Base-by-base conservation (phyloP, 2,888 invertebrate genomes). In the Lottia gigantea region DNA sequence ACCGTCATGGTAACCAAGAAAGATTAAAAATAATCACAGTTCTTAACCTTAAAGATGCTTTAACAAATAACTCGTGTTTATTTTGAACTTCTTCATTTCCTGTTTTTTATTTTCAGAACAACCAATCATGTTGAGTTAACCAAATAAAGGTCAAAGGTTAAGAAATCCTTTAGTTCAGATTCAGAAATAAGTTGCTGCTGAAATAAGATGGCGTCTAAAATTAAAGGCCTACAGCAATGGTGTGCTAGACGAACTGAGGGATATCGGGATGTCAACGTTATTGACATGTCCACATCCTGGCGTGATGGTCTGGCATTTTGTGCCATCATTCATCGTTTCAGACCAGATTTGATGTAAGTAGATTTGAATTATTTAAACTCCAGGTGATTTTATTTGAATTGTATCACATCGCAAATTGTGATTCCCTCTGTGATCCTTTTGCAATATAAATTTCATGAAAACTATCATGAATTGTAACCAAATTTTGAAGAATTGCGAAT, bases 281-380 rank as follows among this genome's bases (percentile, higher is more conserved):
- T 93, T 79, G 96, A 97, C 90, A 96, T 97, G 96, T 96, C 96
- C 77, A 95, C 95, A 76, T 95, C 96, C 14, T 97, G 96, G 96
- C 92, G 95, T 86, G 94, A 96, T 91, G 97, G 97, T 71, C 92
- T 97, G 78, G 97, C 95, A 72, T 97, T 97, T 90, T 97, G 97
- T 91, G 97, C 97, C 76, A 92, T 97, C 88, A 96, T 97, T 85
- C 97, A 97, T 90, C 95, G 95, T 89, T 97, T 96, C 90, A 92
- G 96, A 85, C 97, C 97, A 66, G 97, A 97, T 89, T 92, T 97
- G 85, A 96, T 97, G 97, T 97, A 91, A 95, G 95, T 82, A 4
- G 16, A 23, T 40, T 45, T 67, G 11, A 40, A 40, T 40, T 40
- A 40, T 11, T 40, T 40, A 6, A 40, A 11, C n/a, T n/a, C n/a